Evolutionary conservation across 2,797 vertebrate genomes (phyloP).

Genomic region (Pseudochaenichthys georgianus): DNA sequence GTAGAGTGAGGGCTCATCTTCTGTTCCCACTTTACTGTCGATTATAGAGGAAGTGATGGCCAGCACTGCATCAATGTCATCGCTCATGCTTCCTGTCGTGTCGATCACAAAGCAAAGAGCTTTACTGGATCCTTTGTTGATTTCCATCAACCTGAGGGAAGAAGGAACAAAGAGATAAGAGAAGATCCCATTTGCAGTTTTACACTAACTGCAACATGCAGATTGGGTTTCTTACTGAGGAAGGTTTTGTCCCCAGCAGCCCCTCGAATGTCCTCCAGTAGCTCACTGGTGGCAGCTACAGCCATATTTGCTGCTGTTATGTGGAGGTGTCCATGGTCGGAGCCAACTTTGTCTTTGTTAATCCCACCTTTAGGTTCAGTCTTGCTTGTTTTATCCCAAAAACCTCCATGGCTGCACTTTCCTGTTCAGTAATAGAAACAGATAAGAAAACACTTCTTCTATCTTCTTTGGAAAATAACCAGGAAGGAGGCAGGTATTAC

Average conservation of each 20-base stretch:
- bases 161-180: background rate
- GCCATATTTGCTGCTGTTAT: slow-evolving; percentile 58
- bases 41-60: slow-evolving; percentile 39
- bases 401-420: slow-evolving; percentile 80
- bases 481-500: background rate
- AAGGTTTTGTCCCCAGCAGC: slow-evolving; percentile 64
- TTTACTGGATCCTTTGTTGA: slow-evolving; percentile 49
- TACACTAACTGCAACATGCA: background rate
- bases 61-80: slow-evolving; percentile 58
- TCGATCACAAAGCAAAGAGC: slow-evolving; percentile 74
- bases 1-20: slow-evolving; percentile 58
- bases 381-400: slow-evolving; percentile 21
- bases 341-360: slow-evolving; percentile 57
- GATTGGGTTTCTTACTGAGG: slow-evolving; percentile 55
- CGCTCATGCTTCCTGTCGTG: slow-evolving; percentile 64
- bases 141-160: slow-evolving; percentile 34
- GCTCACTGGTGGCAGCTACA: slow-evolving; percentile 57
- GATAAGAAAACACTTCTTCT: background rate
- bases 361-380: slow-evolving; percentile 69
- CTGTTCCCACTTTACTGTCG: slow-evolving; percentile 53
- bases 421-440: slow-evolving; percentile 55
- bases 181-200: no score
- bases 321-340: slow-evolving; percentile 70
- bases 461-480: background rate
- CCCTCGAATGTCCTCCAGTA: slow-evolving; percentile 64